These are phyloP conservation scores for Microctenopoma steveboyesi DNA, from an alignment of 2,797 vertebrate species.

Conservation along the genomic window DNA sequence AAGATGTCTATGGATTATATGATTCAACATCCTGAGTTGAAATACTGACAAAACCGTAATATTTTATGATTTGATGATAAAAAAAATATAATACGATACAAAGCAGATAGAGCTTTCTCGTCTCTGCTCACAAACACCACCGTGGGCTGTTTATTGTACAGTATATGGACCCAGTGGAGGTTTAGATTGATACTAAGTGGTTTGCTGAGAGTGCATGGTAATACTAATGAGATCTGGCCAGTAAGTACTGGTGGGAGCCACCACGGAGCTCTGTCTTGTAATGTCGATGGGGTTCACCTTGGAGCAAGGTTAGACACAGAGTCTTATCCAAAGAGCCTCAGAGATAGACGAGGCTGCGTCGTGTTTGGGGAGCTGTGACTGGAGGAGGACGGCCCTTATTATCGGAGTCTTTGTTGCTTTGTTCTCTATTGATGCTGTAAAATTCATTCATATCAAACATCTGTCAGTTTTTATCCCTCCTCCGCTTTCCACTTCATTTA, in stretches of 20 bases:
- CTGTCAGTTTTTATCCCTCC: conserved; percentile 15
- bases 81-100: background rate
- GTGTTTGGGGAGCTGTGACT: conserved; percentile 4
- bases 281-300: conserved; percentile 48
- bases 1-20: background rate
- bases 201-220: conserved; percentile 52
- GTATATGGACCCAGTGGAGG: conserved; percentile 31
- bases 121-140: conserved; percentile 28
- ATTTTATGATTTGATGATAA: background rate
- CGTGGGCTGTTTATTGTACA: conserved; percentile 38
- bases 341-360: conserved; percentile 22
- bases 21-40: background rate
- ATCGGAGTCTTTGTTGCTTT: conserved; percentile 3
- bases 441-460: conserved; percentile 20
- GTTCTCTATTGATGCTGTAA: conserved; percentile 1
- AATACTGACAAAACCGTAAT: background rate
- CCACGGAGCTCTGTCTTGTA: conserved; percentile 14
- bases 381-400: conserved; percentile 21
- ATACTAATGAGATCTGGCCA: conserved; percentile 46
- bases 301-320: conserved; percentile 44
- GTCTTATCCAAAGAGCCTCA: conserved; percentile 23
- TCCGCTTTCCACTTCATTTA: conserved; percentile 11
- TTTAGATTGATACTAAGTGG: conserved; percentile 51
- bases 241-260: conserved; percentile 40
- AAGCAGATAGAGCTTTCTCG: conserved; percentile 11